Conservation (phyloP, 2,797 vertebrate genomes). For the Martes flavigula region DNA sequence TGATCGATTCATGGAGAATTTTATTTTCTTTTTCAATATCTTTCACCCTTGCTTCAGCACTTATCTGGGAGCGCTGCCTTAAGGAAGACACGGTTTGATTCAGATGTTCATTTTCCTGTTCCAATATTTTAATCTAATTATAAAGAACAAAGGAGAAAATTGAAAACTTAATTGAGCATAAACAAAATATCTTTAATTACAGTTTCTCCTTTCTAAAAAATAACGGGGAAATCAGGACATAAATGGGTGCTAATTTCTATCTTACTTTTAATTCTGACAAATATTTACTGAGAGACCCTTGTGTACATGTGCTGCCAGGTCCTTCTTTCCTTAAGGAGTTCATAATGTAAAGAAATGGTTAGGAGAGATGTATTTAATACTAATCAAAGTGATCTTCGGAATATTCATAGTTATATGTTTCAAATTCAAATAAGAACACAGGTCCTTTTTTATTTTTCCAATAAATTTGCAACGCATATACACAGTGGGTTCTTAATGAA, state of each 20-base stretch:
- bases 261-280: slow-evolving; percentile 50
- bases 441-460: slow-evolving; percentile 1
- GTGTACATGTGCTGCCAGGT: background rate
- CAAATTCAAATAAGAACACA: slow-evolving; percentile 12
- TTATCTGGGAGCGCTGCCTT: slow-evolving; percentile 95
- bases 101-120: slow-evolving; percentile 97
- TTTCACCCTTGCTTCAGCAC: slow-evolving; percentile 95
- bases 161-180: slow-evolving; percentile 30
- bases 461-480: background rate
- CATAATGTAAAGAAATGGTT: background rate
- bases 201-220: slow-evolving; percentile 20
- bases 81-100: slow-evolving; percentile 93
- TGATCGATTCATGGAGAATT: slow-evolving; percentile 96
- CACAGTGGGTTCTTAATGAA: background rate
- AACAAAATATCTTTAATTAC: slow-evolving; percentile 52
- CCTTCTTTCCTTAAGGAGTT: background rate
- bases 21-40: slow-evolving; percentile 98
- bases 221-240: slow-evolving; percentile 37
- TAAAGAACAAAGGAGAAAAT: slow-evolving; percentile 55
- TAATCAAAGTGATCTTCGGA: slow-evolving; percentile 33
- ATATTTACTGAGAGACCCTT: slow-evolving; percentile 36
- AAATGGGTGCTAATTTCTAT: background rate
- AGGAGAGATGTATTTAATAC: background rate
- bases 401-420: slow-evolving; percentile 23
- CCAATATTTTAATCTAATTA: slow-evolving; percentile 92